Conservation (phyloP, 1,140 invertebrate genomes). For the Ditylenchus dipsaci region DNA sequence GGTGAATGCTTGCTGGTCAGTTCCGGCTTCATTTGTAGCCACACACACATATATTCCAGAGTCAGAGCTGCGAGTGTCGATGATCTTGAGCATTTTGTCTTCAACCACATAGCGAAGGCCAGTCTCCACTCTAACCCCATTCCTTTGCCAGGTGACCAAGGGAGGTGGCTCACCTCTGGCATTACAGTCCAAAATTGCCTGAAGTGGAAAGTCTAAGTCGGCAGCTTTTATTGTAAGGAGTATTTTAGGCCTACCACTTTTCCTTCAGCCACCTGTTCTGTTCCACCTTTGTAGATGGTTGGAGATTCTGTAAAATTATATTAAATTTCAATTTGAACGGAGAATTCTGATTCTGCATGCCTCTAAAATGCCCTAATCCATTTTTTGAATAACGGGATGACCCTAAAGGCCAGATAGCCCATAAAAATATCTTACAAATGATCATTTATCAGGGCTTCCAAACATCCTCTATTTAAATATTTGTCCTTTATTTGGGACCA, state of each 20-base stretch:
- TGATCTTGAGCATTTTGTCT: slow-evolving; percentile 24
- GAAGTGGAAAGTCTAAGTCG: too few species aligned
- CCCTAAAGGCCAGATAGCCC: too few species aligned
- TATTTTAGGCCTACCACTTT: slow-evolving; percentile 26
- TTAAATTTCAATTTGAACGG: too few species aligned
- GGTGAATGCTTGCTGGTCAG: slow-evolving; percentile 54
- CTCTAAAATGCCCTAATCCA: too few species aligned
- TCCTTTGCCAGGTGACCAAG: slow-evolving; percentile 47
- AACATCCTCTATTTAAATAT: too few species aligned
- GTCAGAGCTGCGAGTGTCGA: slow-evolving; percentile 52
- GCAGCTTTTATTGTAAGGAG: too few species aligned
- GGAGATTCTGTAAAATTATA: slow-evolving; percentile 42
- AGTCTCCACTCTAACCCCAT: slow-evolving; percentile 52
- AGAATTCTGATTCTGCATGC: too few species aligned
- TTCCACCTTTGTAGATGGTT: slow-evolving; percentile 48
- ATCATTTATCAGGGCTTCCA: too few species aligned
- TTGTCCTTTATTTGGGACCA: too few species aligned
- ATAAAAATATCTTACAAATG: too few species aligned
- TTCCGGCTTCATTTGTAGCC: slow-evolving; percentile 54
- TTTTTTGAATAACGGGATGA: too few species aligned
- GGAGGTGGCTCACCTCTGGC: slow-evolving; percentile 47
- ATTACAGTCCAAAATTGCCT: slow-evolving; percentile 43
- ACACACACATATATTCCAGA: slow-evolving; percentile 57
- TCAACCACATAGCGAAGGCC: slow-evolving; percentile 49
- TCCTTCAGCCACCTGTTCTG: slow-evolving; percentile 48